These are phyloP conservation scores for Gila robusta DNA, from an alignment of 2,797 vertebrate species.

Conservation along the genomic window DNA sequence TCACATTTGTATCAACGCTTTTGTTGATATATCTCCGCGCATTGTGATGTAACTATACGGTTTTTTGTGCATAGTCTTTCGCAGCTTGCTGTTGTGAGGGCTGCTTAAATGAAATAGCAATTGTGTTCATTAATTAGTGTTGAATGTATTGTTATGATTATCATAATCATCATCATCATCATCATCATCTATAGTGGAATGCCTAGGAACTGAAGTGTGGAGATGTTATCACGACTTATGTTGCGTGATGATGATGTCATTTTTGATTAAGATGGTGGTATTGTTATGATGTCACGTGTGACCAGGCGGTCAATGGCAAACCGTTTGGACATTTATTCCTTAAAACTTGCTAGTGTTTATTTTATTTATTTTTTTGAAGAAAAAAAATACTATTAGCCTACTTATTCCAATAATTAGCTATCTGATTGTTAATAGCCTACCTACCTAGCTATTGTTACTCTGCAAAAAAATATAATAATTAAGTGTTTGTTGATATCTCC, in stretches of 20 bases:
- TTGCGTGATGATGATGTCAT: conserved; percentile 26
- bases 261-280: neutral
- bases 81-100: neutral
- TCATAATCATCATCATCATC: neutral
- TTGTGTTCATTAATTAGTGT: neutral
- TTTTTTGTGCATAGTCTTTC: neutral
- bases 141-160: neutral
- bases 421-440: no score
- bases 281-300: conserved; percentile 1
- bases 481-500: neutral
- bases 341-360: neutral
- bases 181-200: neutral
- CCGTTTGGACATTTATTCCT: neutral
- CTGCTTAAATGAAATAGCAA: neutral
- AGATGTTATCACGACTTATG: neutral
- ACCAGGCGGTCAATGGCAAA: neutral
- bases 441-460: no score
- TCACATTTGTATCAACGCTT: neutral
- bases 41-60: neutral
- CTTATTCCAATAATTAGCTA: neutral
- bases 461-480: no score
- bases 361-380: neutral
- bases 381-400: no score
- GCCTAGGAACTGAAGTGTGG: neutral
- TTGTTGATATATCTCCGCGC: neutral